These are phyloP conservation scores for Aporophyla lueneburgensis DNA, from an alignment of 2,888 invertebrate genomes.

Conservation along the genomic window DNA sequence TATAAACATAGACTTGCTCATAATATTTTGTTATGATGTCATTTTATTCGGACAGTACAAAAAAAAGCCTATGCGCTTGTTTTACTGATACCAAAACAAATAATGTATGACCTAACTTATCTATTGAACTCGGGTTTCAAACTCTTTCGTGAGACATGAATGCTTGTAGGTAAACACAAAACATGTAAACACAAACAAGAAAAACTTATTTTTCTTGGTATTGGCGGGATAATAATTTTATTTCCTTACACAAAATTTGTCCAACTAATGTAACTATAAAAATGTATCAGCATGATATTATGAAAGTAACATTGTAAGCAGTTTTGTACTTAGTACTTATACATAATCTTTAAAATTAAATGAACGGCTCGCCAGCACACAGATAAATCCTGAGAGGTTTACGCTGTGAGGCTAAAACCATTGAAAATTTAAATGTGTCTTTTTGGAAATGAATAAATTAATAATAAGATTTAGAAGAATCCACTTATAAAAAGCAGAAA, in stretches of 20 bases:
- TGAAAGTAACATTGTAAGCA: background rate
- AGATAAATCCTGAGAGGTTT: too few relatives aligned
- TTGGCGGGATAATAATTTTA: background rate
- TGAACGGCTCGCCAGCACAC: too few relatives aligned
- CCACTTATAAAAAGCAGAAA: too few relatives aligned
- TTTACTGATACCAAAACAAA: background rate
- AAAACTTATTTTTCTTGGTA: slow-evolving; percentile 3
- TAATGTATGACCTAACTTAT: background rate
- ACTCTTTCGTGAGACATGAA: background rate
- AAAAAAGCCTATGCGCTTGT: background rate
- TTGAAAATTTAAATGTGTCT: background rate
- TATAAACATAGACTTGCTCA: background rate
- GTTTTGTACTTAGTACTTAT: background rate
- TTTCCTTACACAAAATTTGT: background rate
- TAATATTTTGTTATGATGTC: background rate
- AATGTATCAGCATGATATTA: too few relatives aligned
- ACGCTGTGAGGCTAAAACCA: background rate
- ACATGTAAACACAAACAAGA: background rate
- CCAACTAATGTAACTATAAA: background rate
- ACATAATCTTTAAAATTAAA: background rate
- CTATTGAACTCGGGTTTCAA: background rate
- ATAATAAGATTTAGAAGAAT: too few relatives aligned
- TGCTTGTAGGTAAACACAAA: background rate
- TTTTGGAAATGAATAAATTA: background rate
- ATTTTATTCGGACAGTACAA: background rate